Evolutionary conservation across 2,797 vertebrate genomes (phyloP), one percentile per base, ranked within the genome.

Genomic region (Naso thynnoides): DNA sequence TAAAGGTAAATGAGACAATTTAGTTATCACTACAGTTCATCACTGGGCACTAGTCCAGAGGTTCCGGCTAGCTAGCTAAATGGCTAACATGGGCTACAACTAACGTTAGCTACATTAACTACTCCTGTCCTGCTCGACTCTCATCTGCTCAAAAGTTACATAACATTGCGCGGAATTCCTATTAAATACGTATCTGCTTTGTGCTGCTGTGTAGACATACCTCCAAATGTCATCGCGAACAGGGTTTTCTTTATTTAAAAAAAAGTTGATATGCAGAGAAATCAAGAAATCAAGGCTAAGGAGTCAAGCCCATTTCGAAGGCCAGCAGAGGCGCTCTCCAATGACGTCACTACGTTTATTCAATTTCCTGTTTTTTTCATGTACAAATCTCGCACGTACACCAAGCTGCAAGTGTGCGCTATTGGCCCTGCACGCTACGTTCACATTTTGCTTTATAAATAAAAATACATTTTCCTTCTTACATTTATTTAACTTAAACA

Each of bases 211-310:
- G 55, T 45, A 23, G 16, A 90, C 93, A 57, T 82, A 96, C 95
- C 94, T 90, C 84, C 82, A 89, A 88, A 91, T 95, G 88, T 92
- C 95, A 96, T 96, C 73, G 88, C 94, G 94, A 63, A 84, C 70
- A 55, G 79, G 31, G 65, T 65, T 69, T 33, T 75, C 78, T 74
- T 62, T 36, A n/a, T 9, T 2, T 68, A 79, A 81, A 82, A 85
- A 80, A 86, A 82, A 85, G 80, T 83, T 81, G 74, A 88, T 78
- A 73, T 78, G 75, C 66, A 76, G 84, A 62, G 70, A 21, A 66
- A 74, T 86, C 85, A 88, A 88, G 76, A 89, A 95, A 91, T 92
- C 92, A 86, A 91, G 91, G 92, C 89, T 93, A 81, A 80, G 87
- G 84, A 94, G 87, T 89, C 86, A 85, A 94, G 88, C 93, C 94